Base-by-base conservation (phyloP, 1,140 invertebrate species). In the Centruroides vittatus region DNA sequence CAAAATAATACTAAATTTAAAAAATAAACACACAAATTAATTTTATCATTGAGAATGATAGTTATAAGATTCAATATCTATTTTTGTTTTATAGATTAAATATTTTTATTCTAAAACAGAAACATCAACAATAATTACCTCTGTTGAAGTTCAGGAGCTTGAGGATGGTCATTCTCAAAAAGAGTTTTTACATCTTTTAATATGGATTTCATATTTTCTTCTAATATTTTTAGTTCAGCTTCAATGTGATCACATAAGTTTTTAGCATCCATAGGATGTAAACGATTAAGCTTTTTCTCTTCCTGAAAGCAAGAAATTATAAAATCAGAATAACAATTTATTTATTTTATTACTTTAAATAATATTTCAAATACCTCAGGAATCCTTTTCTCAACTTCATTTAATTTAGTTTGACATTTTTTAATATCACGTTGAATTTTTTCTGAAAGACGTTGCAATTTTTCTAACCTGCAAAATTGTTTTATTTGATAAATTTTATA, bases 191-290 rank as follows among this genome's bases (percentile, higher is more conserved):
- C 86, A 74, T 98, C 94, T 50, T 85, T 82, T 73, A 94, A 91
- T 75, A 97, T 84, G 55, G 85, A 85, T 70, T 92, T 85, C 58
- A 98, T 90, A 63, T 83, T 84, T 57, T 86, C 84, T 75, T 98
- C 94, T 53, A 89, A 82, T 59, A 79, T 79, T 34, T 87, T 79
- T 51, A 98, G 81, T 61, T 96, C 89, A 57, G 86, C 82, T 67
- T 96, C 93, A 34, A 96, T 81, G 57, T 87, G 80, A 73, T 95
- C 91, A 55, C 89, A 92, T 65, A 88, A 88, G 67, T 86, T 83
- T 73, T 95, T 96, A 12, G 92, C 91, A 72, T 98, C 93, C 23
- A 92, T 79, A 3, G 91, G 90, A 78, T 96, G 91, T 46, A 94
- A 80, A 36, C 85, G 81, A 64, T 88, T 85, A 55, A 94, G 81